Evolutionary conservation across 1,140 invertebrate genomes (phyloP).

Genomic region (Macrotrachela quadricornifera): DNA sequence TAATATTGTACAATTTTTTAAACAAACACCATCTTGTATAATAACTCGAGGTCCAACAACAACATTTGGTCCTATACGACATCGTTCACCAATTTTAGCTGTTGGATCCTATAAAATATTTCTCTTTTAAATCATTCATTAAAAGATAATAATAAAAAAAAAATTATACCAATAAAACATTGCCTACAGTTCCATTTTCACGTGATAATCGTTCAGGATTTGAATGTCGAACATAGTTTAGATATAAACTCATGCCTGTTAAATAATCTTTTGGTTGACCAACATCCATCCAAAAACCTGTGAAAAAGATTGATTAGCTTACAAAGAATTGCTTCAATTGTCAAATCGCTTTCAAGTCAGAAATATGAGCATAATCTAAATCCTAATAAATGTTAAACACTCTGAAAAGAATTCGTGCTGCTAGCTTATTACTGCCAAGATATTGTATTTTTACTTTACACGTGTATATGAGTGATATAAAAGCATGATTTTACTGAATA

Average conservation of each 20-base stretch:
- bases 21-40: slow-evolving; percentile 84
- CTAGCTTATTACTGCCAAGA: no score
- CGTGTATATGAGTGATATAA: no score
- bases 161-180: slow-evolving; percentile 79
- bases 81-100: slow-evolving; percentile 74
- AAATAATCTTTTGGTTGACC: slow-evolving; percentile 97
- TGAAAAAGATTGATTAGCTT: no score
- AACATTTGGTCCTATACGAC: slow-evolving; percentile 91
- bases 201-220: slow-evolving; percentile 46
- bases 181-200: slow-evolving; percentile 53
- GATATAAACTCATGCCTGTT: slow-evolving; percentile 52
- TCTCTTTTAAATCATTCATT: no score
- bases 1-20: slow-evolving; percentile 72
- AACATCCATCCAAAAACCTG: slow-evolving; percentile 98
- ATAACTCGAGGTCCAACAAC: slow-evolving; percentile 81
- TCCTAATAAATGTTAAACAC: no score
- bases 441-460: no score
- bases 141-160: no score
- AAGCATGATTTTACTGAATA: no score
- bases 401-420: no score
- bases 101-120: slow-evolving; percentile 55
- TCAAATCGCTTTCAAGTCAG: no score
- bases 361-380: no score
- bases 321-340: no score
- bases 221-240: slow-evolving; percentile 57